Evolutionary conservation across 1,140 invertebrate species (phyloP).

Genomic region (Eurytemora carolleeae): DNA sequence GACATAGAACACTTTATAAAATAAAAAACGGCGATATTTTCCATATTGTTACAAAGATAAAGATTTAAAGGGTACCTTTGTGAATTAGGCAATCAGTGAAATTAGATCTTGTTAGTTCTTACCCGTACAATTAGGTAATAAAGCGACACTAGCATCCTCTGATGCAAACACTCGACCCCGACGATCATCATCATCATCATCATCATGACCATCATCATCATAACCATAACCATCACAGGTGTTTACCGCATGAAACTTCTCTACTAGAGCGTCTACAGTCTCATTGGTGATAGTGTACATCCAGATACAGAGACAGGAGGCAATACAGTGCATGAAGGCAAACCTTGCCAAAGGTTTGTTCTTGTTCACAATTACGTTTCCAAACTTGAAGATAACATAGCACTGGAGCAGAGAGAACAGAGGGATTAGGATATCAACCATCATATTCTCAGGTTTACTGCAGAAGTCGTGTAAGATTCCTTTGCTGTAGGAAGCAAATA

Average conservation of each 20-base stretch:
- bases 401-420: constrained; percentile 46
- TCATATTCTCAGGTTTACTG: constrained; percentile 28
- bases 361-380: constrained; percentile 44
- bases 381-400: constrained; percentile 54
- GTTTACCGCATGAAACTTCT: no score
- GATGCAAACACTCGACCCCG: background rate
- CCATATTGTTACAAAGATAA: background rate
- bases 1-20: no score
- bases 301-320: constrained; percentile 48
- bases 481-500: constrained; percentile 27
- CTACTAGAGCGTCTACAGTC: constrained; percentile 30
- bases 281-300: constrained; percentile 46
- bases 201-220: background rate
- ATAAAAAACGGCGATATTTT: no score
- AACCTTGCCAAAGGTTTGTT: constrained; percentile 38
- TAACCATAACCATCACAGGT: background rate
- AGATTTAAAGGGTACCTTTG: no score
- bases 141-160: no score
- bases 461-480: constrained; percentile 27
- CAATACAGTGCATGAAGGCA: constrained; percentile 49
- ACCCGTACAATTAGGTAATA: no score
- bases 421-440: constrained; percentile 39
- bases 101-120: no score
- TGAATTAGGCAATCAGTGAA: no score
- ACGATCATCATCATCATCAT: constrained; percentile 1